Base-by-base conservation (phyloP, 1,140 invertebrate species). In the Bactericera cockerelli region DNA sequence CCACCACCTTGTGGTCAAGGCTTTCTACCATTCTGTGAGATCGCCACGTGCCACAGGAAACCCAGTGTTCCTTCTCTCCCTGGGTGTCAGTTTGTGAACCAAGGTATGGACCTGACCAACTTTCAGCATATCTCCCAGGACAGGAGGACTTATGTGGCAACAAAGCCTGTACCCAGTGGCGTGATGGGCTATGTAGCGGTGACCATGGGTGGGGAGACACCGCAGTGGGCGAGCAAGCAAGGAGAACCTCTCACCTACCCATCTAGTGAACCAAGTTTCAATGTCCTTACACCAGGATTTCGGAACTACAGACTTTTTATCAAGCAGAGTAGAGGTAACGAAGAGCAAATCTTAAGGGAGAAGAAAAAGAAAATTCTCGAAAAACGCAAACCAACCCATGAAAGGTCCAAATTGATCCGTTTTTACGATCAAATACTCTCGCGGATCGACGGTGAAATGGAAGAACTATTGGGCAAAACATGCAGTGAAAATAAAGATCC, bases 401-500 rank as follows among this genome's bases (percentile, higher is more conserved):
- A 49, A n/a, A 49, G 42, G 19, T 6, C n/a, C 42, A 49, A 49
- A 49, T 49, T 49, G 22, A 49, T 49, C 8, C 22, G n/a, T 10
- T 49, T 49, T n/a, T 49, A 49, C n/a, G 22, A 49, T 4, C n/a
- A 49, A 4, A 49, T 49, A 4, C 22, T 49, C 6, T 6, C n/a
- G n/a, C n/a, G 22, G 6, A 49, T 49, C 22, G 22, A 49, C 19
- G 22, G 19, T 10, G 42, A 49, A 49, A 49, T 49, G 4, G 22
- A 49, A 49, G 4, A 49, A 19, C 22, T 49, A 49, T 10, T 4
- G 4, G n/a, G 22, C n/a, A 49, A 49, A n/a, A 19, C 42, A n/a
- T 49, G n/a, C n/a, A 19, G n/a, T 49, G 42, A 22, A 49, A 49
- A 49, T 16, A 49, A 49, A 49, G 22, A 49, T 49, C 42, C 42